Base-by-base conservation (phyloP, 2,797 vertebrate species). In the Lycodopsis pacificus region DNA sequence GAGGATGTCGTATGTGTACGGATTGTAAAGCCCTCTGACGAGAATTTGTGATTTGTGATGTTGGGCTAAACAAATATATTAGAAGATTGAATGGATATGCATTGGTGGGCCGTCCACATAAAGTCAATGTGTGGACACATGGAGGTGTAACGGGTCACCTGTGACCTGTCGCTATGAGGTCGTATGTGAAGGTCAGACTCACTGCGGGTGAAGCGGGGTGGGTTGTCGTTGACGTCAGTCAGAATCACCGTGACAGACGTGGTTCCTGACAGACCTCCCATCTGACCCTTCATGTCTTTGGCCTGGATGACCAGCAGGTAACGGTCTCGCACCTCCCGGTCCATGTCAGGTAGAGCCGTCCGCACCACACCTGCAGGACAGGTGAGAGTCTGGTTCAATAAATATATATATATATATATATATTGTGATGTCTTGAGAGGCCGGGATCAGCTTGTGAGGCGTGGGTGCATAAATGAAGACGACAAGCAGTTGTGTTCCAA, bases 271-370 rank as follows among this genome's bases (percentile, higher is more conserved):
- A 98, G 94, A 51, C 97, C 97, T 11, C 97, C 97, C 77, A 96
- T 96, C 92, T 97, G 97, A 70, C 97, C 97, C 79, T 97, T 96
- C 97, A 98, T 98, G 92, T 98, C 97, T 88, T 97, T 97, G 83
- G 97, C 97, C 88, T 98, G 97, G 84, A 98, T 95, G 57, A 98
- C 96, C 76, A 98, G 88, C 67, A 97, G 92, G 82, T 97, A 98
- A 67, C 94, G 96, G 77, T 98, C 97, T 88, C 93, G 95, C 57
- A 95, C 93, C 91, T 98, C 97, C 73, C 97, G 95, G 82, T 98
- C 97, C 97, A 98, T 96, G 82, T 97, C 96, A 0, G 97, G 95
- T 65, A 97, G 95, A 56, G 97, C 97, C 13, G 97, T 98, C 84
- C 96, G 95, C 88, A 98, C 96, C 77, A 98, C 92, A 83, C 97